Base-by-base conservation (phyloP, 2,888 invertebrate genomes). In the Protodeltote pygarga region DNA sequence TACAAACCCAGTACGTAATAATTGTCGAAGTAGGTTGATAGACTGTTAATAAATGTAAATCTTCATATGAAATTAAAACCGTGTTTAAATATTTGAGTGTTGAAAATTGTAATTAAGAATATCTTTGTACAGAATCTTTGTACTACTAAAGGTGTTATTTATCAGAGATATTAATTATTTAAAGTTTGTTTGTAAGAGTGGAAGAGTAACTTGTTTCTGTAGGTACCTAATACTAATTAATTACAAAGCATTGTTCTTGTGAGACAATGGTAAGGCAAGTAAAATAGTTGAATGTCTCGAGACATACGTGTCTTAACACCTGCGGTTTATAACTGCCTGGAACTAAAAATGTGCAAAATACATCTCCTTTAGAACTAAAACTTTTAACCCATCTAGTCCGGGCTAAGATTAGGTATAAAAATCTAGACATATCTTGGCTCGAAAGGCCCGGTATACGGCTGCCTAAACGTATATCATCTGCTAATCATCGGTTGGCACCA, bases 231-330 rank as follows among this genome's bases (percentile, higher is more conserved):
- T 57, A 71, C 75, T 78, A 83, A 79, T 83, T 75, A 81, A 83
- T 83, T 78, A 79, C 71, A 50, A 41, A 37, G 75, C 68, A 82
- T 85, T 86, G 84, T 85, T 74, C 66, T 33, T 51, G 39, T 39
- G 60, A 73, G 72, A 81, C 80, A 81, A 81, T 78, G 70, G 73
- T 59, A 65, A 73, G 44, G 64, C 48, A 50, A 65, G 55, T 73
- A 54, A 68, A 67, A 65, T 63, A 67, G 53, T 67, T 65, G 63
- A 54, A 61, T 60, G 49, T 65, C 48, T 59, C 40, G 50, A 54
- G 25, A 49, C 54, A 55, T 50, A 31, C 52, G 62, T 50, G 44
- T 46, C 40, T 31, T 49, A 52, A 65, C 78, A 79, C 77, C 77
- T 77, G 77, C 44, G 59, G 55, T 55, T 66, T 50, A 32, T 5